These are phyloP conservation scores for Hydrolagus affinis DNA, from an alignment of 2,113 vertebrate species.

Conservation along the genomic window DNA sequence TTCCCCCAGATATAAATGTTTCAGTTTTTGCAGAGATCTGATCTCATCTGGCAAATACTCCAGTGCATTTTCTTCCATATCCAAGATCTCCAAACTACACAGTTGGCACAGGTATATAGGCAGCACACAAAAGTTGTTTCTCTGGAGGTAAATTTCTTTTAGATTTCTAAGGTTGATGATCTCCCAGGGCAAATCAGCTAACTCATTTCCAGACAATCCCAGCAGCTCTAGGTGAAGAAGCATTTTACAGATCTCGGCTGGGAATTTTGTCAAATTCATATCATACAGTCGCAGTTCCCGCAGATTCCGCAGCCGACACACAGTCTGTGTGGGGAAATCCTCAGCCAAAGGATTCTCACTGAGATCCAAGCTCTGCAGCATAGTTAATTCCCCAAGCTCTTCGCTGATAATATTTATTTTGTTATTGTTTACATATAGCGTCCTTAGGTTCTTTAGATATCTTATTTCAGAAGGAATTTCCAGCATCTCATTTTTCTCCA, in stretches of 20 bases:
- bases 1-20: slow-evolving; percentile 46
- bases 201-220: slow-evolving; percentile 45
- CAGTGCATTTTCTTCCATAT: slow-evolving; percentile 49
- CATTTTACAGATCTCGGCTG: slow-evolving; percentile 43
- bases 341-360: slow-evolving; percentile 42
- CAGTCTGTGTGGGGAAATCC: slow-evolving; percentile 28
- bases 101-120: slow-evolving; percentile 46
- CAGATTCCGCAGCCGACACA: slow-evolving; percentile 40
- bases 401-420: slow-evolving; percentile 35
- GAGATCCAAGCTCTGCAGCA: slow-evolving; percentile 50
- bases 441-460: slow-evolving; percentile 38
- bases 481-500: slow-evolving; percentile 48
- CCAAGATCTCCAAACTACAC: slow-evolving; percentile 45
- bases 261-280: slow-evolving; percentile 38
- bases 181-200: slow-evolving; percentile 47
- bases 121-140: slow-evolving; percentile 46
- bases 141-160: slow-evolving; percentile 51
- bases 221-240: slow-evolving; percentile 47
- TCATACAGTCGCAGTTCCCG: slow-evolving; percentile 47
- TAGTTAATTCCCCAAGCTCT: slow-evolving; percentile 42
- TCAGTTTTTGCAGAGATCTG: slow-evolving; percentile 38
- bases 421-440: slow-evolving; percentile 54
- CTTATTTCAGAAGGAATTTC: slow-evolving; percentile 44
- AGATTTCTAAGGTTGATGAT: slow-evolving; percentile 47
- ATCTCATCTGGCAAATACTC: slow-evolving; percentile 43